Evolutionary conservation across 1,140 invertebrate genomes (phyloP).

Genomic region (Drosophila santomea): DNA sequence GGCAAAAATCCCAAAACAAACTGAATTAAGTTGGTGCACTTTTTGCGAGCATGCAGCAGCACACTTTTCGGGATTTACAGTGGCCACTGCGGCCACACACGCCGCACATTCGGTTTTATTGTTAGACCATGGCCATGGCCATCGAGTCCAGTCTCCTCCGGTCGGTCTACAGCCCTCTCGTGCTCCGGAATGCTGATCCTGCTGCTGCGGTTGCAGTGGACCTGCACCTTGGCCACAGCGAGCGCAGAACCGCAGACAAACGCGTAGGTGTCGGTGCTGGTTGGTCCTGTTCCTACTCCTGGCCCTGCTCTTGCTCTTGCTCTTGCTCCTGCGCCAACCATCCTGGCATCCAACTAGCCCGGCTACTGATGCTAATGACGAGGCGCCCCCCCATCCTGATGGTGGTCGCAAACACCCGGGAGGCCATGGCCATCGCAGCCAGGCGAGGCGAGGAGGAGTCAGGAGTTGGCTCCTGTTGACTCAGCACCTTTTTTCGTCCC

Average conservation of each 20-base stretch:
- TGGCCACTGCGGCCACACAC: conserved; percentile 37
- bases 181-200: conserved; percentile 12
- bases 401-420: conserved; percentile 45
- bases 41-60: conserved; percentile 37
- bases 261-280: conserved; percentile 57
- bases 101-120: conserved; percentile 75
- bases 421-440: conserved; percentile 16
- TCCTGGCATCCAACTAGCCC: conserved; percentile 14
- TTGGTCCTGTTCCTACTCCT: conserved; percentile 6
- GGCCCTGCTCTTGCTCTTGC: neutral
- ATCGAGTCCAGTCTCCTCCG: conserved; percentile 14
- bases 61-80: conserved; percentile 46
- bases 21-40: conserved; percentile 66
- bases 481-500: conserved; percentile 60
- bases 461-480: conserved; percentile 65
- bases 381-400: conserved; percentile 37
- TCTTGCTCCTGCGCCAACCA: neutral
- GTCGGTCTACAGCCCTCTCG: neutral
- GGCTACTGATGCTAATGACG: conserved; percentile 75
- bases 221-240: conserved; percentile 70
- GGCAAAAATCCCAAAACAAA: conserved; percentile 60
- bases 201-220: conserved; percentile 58
- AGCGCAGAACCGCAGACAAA: conserved; percentile 73
- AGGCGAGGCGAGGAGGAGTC: conserved; percentile 8
- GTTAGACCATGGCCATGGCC: conserved; percentile 49